phyloP scores from a whole-genome alignment of 37 sponge, comb jelly and placozoan genomes.

The Lycopodina hypogea region DNA sequence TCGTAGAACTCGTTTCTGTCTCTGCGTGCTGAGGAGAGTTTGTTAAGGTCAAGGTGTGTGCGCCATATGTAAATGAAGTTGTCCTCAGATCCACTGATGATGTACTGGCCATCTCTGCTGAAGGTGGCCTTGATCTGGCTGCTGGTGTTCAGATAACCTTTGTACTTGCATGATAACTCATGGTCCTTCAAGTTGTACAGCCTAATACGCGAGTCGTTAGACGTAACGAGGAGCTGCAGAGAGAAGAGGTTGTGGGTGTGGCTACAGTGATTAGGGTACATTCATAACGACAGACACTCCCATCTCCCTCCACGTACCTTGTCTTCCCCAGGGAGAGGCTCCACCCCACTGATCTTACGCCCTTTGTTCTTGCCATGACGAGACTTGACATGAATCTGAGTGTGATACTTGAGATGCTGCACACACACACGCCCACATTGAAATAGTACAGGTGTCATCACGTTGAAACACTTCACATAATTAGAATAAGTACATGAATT shows the following conservation, averaged over 20 bases:
- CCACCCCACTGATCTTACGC: slow-evolving; percentile 89
- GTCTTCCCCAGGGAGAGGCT: slow-evolving; percentile 89
- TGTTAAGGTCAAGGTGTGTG: slow-evolving; percentile 75
- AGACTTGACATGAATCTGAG: slow-evolving; percentile 91
- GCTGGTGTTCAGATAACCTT: slow-evolving; percentile 85
- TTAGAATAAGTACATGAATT: not conserved
- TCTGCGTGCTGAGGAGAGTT: slow-evolving; percentile 71
- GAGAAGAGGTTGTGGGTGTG: no score
- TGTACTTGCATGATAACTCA: slow-evolving; percentile 88
- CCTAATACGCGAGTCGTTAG: slow-evolving; percentile 92
- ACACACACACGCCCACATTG: slow-evolving; percentile 1
- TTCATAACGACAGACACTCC: not conserved
- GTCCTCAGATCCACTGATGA: slow-evolving; percentile 94
- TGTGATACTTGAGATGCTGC: slow-evolving; percentile 96
- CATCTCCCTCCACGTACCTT: slow-evolving; percentile 40
- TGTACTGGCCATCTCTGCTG: slow-evolving; percentile 82
- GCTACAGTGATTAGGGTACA: not conserved
- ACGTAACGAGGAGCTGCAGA: slow-evolving; percentile 80
- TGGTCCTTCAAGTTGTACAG: slow-evolving; percentile 91
- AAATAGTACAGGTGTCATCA: not conserved
- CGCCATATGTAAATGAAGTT: slow-evolving; percentile 85
- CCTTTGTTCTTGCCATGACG: slow-evolving; percentile 91
- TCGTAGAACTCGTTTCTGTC: slow-evolving; percentile 92
- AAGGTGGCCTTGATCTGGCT: slow-evolving; percentile 87
- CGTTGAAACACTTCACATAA: not conserved